Conservation (phyloP, 2,888 invertebrate genomes). For the Anthrax anthrax region DNA sequence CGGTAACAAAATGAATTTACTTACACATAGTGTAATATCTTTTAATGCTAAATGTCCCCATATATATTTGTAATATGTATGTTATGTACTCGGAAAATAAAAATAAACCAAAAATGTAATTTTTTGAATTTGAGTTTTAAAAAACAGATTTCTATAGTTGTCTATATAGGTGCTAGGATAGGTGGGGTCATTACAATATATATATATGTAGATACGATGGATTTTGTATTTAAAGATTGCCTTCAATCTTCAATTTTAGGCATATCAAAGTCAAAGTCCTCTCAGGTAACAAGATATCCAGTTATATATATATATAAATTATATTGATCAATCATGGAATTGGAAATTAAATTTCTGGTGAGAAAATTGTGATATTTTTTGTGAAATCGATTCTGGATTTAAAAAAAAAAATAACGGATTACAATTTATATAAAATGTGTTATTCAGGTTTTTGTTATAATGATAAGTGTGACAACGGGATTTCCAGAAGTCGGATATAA, state of each 20-base stretch:
- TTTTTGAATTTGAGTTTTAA: too few relatives aligned
- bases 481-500: conserved; percentile 32
- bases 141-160: too few relatives aligned
- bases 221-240: background rate
- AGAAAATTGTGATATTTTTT: background rate
- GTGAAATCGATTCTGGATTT: background rate
- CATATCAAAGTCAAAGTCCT: background rate
- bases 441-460: background rate
- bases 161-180: background rate
- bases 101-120: too few relatives aligned
- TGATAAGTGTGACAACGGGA: background rate
- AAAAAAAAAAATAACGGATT: background rate
- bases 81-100: too few relatives aligned
- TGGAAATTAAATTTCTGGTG: background rate
- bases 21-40: too few relatives aligned
- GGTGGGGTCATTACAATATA: background rate
- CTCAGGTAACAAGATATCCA: background rate
- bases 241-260: background rate
- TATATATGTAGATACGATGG: background rate
- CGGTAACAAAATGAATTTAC: too few relatives aligned
- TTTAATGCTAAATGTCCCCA: too few relatives aligned
- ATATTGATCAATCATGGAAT: background rate
- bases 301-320: too few relatives aligned
- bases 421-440: too few relatives aligned
- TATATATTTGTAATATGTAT: too few relatives aligned